Evolutionary conservation across 2,888 invertebrate species (phyloP), one percentile per base, ranked within the genome.

Genomic region (Pyrocoelia pectoralis): DNA sequence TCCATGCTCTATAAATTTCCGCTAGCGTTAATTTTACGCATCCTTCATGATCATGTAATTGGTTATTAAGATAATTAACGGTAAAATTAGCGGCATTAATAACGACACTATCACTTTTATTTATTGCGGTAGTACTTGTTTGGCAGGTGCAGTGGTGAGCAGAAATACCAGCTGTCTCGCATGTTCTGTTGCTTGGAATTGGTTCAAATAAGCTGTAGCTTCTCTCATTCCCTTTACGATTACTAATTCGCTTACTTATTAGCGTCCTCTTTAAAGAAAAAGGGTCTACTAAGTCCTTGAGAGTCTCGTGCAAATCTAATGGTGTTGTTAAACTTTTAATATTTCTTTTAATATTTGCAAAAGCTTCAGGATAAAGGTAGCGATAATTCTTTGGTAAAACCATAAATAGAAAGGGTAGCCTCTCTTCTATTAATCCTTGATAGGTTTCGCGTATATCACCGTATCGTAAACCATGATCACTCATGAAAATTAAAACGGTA

Each of bases 131-230:
- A 54, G 87, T 87, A 24, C 6, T 5, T 61, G 85, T 86, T 74
- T 93, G 91, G 70, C 97, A 97, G 15, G 94, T 92, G 79, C 97
- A 97, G 91, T 92, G 96, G 77, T 95, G 93, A 18, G 89, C 88
- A 0, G 89, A 87, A 61, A 97, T 93, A 1, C 85, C 88, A 0
- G 96, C 95, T 64, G 84, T 83, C 52, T 86, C 83, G 76, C 97
- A 97, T 0, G 91, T 93, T 46, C 96, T 84, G 57, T 86, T 84
- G 38, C 77, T 79, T 0, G 92, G 89, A 63, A 97, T 85, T 0
- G 88, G 86, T 15, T 89, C 80, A 77, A 97, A 95, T 51, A 94
- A 84, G 78, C 95, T 95, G 4, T 91, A 88, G 90, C 89, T n/a
- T 55, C 88, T 83, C 24, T 63, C 57, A 5, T 83, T 77, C 9